Evolutionary conservation across 2,113 vertebrate genomes (phyloP), one percentile per base, ranked within the genome.

Genomic region (Hemichromis elongatus): DNA sequence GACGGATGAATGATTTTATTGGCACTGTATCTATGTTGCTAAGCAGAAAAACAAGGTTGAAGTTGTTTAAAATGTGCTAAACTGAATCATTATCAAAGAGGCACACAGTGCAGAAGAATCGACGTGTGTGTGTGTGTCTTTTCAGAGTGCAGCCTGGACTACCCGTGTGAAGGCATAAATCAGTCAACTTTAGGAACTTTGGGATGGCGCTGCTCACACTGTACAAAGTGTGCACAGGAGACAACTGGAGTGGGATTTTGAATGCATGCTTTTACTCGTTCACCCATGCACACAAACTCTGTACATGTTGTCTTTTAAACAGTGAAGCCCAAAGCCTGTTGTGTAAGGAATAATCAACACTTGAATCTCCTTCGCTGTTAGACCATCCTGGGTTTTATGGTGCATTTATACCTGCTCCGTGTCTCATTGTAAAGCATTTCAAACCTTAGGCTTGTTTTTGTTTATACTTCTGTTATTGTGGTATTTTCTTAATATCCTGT

Each of bases 141-240:
- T 16, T 45, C 82, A 85, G 89, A 57, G 9, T 90, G 89, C 53
- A 35, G 7, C 2, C 18, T 26, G 0, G 37, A 80, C 1, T 16
- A 66, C 24, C 50, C 16, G 0, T 88, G 86, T 13, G 2, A 6
- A 2, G 80, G 83, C 7, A 5, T 88, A 12, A 3, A 83, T 11
- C 28, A 5, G 1, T 3, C 9, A 80, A 85, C 80, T 88, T 90
- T 26, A 54, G 10, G 4, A 28, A 88, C 53, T 88, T 88, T 5
- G 47, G 75, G 10, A 7, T 35, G 30, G 82, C 86, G 3, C 54
- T 85, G 37, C 28, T 88, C 6, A 50, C 82, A 1, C 85, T 90
- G 6, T 90, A 61, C 26, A 35, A 55, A 42, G 79, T 87, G 6
- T 85, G 82, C 63, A 88, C 86, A 2, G 89, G 83, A 12, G 83